Conservation (phyloP, 2,888 invertebrate species). For the Ochropacha duplaris region DNA sequence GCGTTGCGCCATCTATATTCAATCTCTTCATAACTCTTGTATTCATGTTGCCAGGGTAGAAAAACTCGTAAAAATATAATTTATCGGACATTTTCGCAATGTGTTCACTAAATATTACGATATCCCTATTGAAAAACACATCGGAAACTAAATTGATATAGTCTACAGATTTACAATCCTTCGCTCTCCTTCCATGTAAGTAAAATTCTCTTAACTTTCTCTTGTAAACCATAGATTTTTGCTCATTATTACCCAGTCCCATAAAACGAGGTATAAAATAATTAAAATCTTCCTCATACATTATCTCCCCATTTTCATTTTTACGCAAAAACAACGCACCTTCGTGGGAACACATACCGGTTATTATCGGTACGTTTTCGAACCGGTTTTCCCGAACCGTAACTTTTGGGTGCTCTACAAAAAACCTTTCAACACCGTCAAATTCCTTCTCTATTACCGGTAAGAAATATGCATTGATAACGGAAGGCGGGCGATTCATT, state of each 20-base stretch:
- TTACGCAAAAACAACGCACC: constrained; percentile 54
- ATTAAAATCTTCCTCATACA: constrained; percentile 49
- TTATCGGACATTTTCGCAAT: constrained; percentile 38
- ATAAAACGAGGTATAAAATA: constrained; percentile 55
- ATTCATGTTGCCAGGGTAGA: constrained; percentile 59
- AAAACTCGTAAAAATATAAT: constrained; percentile 54
- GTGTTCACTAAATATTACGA: constrained; percentile 44
- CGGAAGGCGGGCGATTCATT: constrained; percentile 34
- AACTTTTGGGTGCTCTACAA: constrained; percentile 49
- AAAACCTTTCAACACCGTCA: constrained; percentile 50
- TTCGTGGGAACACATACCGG: constrained; percentile 55
- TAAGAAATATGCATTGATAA: constrained; percentile 49
- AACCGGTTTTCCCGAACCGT: constrained; percentile 43
- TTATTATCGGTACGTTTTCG: constrained; percentile 52
- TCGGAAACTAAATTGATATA: constrained; percentile 59
- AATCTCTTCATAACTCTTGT: constrained; percentile 56
- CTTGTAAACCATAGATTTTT: constrained; percentile 31
- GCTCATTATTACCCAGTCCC: constrained; percentile 30
- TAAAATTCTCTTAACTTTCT: constrained; percentile 49
- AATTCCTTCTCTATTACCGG: constrained; percentile 64
- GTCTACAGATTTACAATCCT: constrained; percentile 32
- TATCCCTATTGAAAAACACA: constrained; percentile 51
- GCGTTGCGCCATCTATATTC: constrained; percentile 57
- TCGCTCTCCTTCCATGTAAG: constrained; percentile 40
- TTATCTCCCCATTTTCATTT: constrained; percentile 43